Evolutionary conservation across 1,140 invertebrate genomes (phyloP).

Genomic region (Planococcus citri): DNA sequence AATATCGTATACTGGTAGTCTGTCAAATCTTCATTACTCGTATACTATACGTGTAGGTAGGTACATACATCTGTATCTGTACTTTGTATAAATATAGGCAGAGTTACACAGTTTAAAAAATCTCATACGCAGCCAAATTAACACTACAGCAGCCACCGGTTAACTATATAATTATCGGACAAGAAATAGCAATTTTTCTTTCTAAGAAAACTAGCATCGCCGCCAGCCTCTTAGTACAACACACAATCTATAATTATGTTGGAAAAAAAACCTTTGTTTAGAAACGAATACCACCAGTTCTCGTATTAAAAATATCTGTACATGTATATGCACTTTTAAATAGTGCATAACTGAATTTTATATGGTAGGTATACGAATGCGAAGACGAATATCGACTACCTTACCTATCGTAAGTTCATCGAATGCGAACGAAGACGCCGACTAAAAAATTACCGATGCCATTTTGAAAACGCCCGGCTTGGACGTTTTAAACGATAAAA

Average conservation of each 20-base stretch:
- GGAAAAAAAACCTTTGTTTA: not conserved
- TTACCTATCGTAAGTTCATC: too few species aligned
- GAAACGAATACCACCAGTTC: not conserved
- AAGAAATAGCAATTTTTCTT: not conserved
- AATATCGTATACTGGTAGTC: too few species aligned
- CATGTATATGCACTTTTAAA: too few species aligned
- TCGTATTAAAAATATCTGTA: not conserved
- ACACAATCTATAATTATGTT: not conserved
- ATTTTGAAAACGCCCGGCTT: too few species aligned
- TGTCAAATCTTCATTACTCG: too few species aligned
- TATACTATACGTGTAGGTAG: too few species aligned
- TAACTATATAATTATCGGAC: not conserved
- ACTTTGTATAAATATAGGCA: not conserved
- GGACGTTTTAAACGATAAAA: too few species aligned
- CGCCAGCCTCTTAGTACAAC: not conserved
- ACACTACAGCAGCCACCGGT: slow-evolving; percentile 1
- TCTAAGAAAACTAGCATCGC: not conserved
- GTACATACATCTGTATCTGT: too few species aligned
- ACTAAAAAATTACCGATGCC: too few species aligned
- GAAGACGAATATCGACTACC: not conserved
- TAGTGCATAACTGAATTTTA: too few species aligned
- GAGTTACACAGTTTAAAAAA: not conserved
- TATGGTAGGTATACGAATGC: not conserved
- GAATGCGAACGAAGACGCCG: too few species aligned
- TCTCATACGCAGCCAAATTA: not conserved